phyloP scores from a whole-genome alignment of 2,888 invertebrate genomes.

The Caenorhabditis afra region DNA sequence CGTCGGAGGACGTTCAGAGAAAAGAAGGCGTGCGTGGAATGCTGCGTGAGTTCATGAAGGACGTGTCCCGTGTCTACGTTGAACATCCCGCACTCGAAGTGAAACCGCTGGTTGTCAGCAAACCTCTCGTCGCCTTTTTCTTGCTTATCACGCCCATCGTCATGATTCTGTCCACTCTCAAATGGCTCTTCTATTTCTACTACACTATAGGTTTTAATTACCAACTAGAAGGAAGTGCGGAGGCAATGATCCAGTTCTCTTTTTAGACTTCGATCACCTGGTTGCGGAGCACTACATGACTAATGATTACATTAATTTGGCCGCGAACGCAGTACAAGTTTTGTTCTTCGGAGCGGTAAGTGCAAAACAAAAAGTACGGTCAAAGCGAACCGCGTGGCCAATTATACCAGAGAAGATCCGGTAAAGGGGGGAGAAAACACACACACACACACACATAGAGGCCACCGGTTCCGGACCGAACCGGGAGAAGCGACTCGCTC shows the following conservation, averaged over 20 bases:
- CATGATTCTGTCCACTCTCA: conserved; percentile 60
- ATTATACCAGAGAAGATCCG: background rate
- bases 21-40: conserved; percentile 71
- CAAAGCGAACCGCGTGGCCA: conserved; percentile 3
- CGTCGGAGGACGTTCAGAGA: conserved; percentile 32
- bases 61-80: conserved; percentile 77
- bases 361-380: background rate
- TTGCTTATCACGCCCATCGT: conserved; percentile 67
- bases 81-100: conserved; percentile 43
- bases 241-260: conserved; percentile 11
- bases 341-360: conserved; percentile 70
- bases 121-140: conserved; percentile 57
- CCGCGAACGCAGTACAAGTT: conserved; percentile 68
- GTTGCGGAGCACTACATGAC: conserved; percentile 71
- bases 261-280: conserved; percentile 74
- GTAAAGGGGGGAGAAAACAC: conserved; percentile 3
- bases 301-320: conserved; percentile 70
- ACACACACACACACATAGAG: conserved; percentile 19
- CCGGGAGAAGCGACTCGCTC: background rate
- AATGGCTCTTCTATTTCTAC: conserved; percentile 79
- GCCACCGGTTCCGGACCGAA: background rate
- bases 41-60: conserved; percentile 77
- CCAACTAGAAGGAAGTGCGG: no score
- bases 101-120: conserved; percentile 46
- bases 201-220: conserved; percentile 71